Evolutionary conservation across 2,797 vertebrate species (phyloP).

Genomic region (Tolypeutes matacus): DNA sequence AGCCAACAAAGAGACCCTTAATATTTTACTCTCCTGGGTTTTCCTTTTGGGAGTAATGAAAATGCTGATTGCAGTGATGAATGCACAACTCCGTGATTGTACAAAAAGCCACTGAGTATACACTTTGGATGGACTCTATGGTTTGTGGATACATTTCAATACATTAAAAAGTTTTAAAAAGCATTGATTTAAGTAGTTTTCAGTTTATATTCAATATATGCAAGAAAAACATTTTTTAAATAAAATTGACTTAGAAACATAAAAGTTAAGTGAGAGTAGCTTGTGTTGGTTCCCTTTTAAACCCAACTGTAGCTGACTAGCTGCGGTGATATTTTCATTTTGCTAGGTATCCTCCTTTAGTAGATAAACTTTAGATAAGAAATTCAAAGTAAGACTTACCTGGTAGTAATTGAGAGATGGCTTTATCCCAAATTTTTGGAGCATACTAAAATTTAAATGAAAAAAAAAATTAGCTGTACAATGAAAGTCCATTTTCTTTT

Average conservation of each 20-base stretch:
- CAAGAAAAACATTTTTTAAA: not conserved
- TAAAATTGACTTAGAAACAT: fast-evolving
- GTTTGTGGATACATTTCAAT: too few species aligned
- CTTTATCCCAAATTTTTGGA: slow-evolving; percentile 90
- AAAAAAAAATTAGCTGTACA: not conserved
- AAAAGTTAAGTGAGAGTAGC: fast-evolving
- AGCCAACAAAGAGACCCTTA: not conserved
- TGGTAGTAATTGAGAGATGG: slow-evolving; percentile 91
- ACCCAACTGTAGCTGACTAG: not conserved
- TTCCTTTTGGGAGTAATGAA: too few species aligned
- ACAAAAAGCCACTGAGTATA: too few species aligned
- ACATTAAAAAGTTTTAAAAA: not conserved
- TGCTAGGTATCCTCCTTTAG: fast-evolving
- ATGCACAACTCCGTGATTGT: too few species aligned
- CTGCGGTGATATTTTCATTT: fast-evolving
- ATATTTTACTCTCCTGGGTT: not conserved
- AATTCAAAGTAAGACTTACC: slow-evolving; percentile 86
- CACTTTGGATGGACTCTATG: too few species aligned
- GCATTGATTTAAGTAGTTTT: fast-evolving
- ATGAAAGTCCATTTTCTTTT: fast-evolving
- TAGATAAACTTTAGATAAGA: fast-evolving
- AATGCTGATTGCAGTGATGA: too few species aligned
- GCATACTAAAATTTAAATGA: slow-evolving; percentile 87
- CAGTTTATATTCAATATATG: fast-evolving
- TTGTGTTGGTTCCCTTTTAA: not conserved